Percentiles rank a stretch among this genome's conserved stretches.
These are phyloP conservation scores for Pteromalus puparum DNA, from an alignment of 1,140 invertebrate species.

Conservation along the genomic window DNA sequence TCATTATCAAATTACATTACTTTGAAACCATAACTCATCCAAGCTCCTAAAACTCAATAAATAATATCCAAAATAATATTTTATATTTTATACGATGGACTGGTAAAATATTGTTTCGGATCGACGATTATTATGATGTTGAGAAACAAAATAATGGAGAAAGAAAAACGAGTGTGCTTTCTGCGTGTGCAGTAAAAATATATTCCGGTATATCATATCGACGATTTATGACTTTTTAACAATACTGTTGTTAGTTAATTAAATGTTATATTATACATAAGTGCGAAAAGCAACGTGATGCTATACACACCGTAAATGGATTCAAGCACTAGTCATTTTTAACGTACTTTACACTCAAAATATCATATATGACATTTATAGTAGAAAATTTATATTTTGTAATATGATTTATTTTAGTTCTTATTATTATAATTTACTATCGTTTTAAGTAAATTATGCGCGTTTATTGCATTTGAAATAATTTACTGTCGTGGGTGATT, in stretches of 20 bases:
- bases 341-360: no score
- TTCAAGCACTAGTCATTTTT: no score
- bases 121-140: no score
- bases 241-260: conserved; percentile 28
- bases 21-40: neutral
- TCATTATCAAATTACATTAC: neutral
- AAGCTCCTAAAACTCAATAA: neutral
- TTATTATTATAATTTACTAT: no score
- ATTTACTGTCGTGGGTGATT: no score
- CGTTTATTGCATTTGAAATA: no score
- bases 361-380: no score
- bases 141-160: neutral
- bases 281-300: conserved; percentile 25
- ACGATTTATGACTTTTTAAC: conserved; percentile 15
- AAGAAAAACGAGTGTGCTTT: conserved; percentile 20
- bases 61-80: neutral
- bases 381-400: no score
- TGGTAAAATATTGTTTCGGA: neutral
- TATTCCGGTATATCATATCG: neutral
- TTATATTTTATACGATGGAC: no score
- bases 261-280: conserved; percentile 17
- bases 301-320: conserved; percentile 21
- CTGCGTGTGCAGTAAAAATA: neutral
- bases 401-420: no score
- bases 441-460: no score